Conservation (phyloP, 2,888 invertebrate genomes). For the Hirudinaria manillensis region DNA sequence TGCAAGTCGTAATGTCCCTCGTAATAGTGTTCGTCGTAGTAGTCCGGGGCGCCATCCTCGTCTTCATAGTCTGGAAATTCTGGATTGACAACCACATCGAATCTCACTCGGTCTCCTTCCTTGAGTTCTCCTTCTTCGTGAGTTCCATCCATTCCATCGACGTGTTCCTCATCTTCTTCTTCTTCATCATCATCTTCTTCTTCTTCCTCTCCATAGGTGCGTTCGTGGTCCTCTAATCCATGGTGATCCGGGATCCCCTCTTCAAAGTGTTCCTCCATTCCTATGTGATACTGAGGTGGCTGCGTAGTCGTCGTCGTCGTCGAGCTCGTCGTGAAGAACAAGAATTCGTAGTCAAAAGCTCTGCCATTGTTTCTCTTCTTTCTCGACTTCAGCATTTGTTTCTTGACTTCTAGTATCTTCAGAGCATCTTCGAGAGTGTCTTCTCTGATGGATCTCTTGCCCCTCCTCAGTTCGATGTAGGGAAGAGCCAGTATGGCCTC, state of each 20-base stretch:
- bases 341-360: not conserved
- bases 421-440: conserved; percentile 5
- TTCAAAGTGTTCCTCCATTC: not conserved
- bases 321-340: not conserved
- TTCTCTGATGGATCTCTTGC: not conserved
- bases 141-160: not conserved
- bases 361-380: conserved; percentile 5
- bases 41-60: not conserved
- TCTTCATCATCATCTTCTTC: not conserved
- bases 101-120: not conserved
- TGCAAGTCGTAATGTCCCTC: not conserved
- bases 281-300: not conserved
- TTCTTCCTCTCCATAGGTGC: conserved; percentile 10
- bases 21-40: not conserved
- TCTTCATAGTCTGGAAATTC: conserved; percentile 9
- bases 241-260: not conserved
- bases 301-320: not conserved
- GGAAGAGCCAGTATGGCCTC: conserved; percentile 22
- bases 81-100: conserved; percentile 6
- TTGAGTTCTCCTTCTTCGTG: not conserved
- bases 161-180: conserved; percentile 1
- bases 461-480: conserved; percentile 16
- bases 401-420: not conserved
- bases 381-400: not conserved
- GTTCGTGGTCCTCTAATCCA: not conserved